Evolutionary conservation across 2,888 invertebrate genomes (phyloP).

Genomic region (Netelia fuscicornis): DNA sequence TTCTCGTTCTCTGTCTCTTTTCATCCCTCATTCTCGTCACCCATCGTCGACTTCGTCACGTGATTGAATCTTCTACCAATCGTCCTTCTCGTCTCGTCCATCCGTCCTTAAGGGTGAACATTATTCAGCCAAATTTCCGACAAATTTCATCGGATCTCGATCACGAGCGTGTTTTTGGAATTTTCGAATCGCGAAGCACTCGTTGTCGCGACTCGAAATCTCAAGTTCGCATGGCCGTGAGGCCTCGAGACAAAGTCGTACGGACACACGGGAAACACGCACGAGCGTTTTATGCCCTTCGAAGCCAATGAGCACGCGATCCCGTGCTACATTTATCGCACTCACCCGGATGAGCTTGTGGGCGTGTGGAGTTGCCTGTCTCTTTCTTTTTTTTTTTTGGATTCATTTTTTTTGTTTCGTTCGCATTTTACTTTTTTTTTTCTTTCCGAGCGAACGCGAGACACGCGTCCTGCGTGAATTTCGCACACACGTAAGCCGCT

Average conservation of each 20-base stretch:
- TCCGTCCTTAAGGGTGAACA: too few species aligned
- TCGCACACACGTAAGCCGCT: conserved; percentile 6
- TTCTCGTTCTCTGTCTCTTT: conserved; percentile 4
- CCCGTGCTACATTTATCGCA: conserved; percentile 32
- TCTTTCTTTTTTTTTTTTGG: too few species aligned
- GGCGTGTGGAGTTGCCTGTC: conserved; percentile 1
- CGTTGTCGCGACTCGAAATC: too few species aligned
- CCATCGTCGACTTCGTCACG: too few species aligned
- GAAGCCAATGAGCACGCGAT: conserved; percentile 51
- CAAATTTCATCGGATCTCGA: too few species aligned
- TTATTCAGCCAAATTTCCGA: too few species aligned
- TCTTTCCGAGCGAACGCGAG: conserved; percentile 6
- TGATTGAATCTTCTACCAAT: background rate
- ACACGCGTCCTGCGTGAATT: conserved; percentile 15
- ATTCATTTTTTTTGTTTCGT: too few species aligned
- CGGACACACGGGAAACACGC: conserved; percentile 2
- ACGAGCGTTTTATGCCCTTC: conserved; percentile 19
- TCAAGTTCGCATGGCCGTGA: conserved; percentile 16
- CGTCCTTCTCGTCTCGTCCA: too few species aligned
- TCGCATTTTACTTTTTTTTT: background rate
- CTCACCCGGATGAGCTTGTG: conserved; percentile 13
- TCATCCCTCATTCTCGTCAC: background rate
- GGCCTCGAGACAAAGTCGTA: conserved; percentile 26
- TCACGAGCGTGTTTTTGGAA: too few species aligned
- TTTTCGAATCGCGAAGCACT: too few species aligned